phyloP scores from a whole-genome alignment of 2,888 invertebrate genomes.

The Geophilus truncorum region DNA sequence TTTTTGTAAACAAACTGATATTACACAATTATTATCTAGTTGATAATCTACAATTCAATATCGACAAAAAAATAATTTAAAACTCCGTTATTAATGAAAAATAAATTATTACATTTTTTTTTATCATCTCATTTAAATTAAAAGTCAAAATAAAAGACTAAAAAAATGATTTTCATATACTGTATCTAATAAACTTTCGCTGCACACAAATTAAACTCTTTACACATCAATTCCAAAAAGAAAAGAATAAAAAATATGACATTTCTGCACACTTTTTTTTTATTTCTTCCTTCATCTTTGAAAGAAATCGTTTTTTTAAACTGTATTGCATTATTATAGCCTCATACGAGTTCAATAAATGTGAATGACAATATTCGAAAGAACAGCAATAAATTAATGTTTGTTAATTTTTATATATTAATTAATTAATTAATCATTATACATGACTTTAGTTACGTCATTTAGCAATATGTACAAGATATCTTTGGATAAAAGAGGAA shows the following conservation, averaged over 20 bases:
- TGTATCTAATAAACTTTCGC: neutral
- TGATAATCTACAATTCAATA: neutral
- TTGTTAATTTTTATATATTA: neutral
- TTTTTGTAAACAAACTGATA: slow-evolving; percentile 2
- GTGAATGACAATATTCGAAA: neutral
- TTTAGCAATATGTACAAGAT: slow-evolving; percentile 1
- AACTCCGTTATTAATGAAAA: neutral
- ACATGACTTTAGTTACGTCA: neutral
- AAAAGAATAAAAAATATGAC: slow-evolving; percentile 24
- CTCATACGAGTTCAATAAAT: neutral
- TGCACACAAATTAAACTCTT: slow-evolving; percentile 1
- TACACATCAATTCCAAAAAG: neutral
- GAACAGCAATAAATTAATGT: neutral
- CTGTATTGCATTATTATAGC: slow-evolving; percentile 22
- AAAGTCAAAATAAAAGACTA: neutral
- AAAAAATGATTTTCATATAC: neutral
- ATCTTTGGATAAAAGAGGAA: neutral
- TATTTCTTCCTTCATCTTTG: neutral
- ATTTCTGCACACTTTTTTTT: neutral
- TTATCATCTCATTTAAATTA: neutral
- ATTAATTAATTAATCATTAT: neutral
- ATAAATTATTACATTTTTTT: no score
- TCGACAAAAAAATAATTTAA: slow-evolving; percentile 11
- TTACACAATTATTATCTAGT: neutral
- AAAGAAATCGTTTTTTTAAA: neutral